Evolutionary conservation across 2,888 invertebrate species (phyloP).

Genomic region (Serrognathus titanus): DNA sequence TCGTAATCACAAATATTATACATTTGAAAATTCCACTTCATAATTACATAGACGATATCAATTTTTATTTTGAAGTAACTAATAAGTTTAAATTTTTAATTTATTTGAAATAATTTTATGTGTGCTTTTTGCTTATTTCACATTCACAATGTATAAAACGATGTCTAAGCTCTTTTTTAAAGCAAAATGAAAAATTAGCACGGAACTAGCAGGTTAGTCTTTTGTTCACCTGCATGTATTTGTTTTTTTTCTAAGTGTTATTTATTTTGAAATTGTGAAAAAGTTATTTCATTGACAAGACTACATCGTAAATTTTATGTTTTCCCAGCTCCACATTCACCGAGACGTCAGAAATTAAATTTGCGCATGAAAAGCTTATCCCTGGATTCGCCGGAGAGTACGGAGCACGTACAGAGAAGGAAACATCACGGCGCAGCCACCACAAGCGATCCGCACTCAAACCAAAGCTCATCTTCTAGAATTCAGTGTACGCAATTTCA

Average conservation of each 20-base stretch:
- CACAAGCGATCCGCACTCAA: constrained; percentile 50
- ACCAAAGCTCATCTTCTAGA: constrained; percentile 57
- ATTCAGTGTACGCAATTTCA: constrained; percentile 56
- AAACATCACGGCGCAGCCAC: constrained; percentile 52
- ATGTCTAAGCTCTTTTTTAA: constrained; percentile 2
- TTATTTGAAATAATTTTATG: too few relatives aligned
- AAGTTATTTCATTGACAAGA: too few relatives aligned
- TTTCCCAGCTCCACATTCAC: constrained; percentile 84
- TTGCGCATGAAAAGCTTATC: constrained; percentile 97
- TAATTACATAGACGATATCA: too few relatives aligned
- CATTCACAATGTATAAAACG: background rate
- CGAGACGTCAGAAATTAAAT: constrained; percentile 92
- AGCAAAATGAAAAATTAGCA: constrained; percentile 3
- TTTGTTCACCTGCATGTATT: constrained; percentile 21
- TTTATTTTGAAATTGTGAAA: constrained; percentile 6
- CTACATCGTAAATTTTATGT: constrained; percentile 2
- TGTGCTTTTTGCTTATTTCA: too few relatives aligned
- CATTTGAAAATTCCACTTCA: too few relatives aligned
- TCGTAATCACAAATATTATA: too few relatives aligned
- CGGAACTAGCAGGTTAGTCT: constrained; percentile 16
- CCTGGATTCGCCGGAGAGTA: constrained; percentile 92
- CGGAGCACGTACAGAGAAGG: constrained; percentile 75
- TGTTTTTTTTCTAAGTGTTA: constrained; percentile 32
- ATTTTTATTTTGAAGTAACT: too few relatives aligned
- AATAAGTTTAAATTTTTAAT: too few relatives aligned